These are phyloP conservation scores for Calliphora vicina DNA, from an alignment of 1,140 invertebrate genomes.

Conservation along the genomic window DNA sequence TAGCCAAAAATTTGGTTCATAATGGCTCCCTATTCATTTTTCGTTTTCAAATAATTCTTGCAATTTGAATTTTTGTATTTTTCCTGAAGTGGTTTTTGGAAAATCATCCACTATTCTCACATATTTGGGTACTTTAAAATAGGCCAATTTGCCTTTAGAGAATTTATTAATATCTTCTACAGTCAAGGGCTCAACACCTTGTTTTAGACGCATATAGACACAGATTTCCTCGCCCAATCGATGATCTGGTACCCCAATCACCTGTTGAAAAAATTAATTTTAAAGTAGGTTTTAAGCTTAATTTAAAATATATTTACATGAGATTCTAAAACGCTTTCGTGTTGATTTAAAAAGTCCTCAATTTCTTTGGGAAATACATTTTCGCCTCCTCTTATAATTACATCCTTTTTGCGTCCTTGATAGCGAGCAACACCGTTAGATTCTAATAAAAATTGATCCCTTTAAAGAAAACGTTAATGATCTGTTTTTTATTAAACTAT, in stretches of 20 bases:
- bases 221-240: constrained; percentile 84
- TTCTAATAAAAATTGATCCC: constrained; percentile 80
- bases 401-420: constrained; percentile 86
- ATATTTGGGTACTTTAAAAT: constrained; percentile 85
- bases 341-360: constrained; percentile 80
- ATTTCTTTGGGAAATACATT: constrained; percentile 91
- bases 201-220: constrained; percentile 71
- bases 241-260: constrained; percentile 80
- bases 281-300: not conserved
- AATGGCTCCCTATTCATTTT: not conserved
- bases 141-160: constrained; percentile 79
- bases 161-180: constrained; percentile 71
- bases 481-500: not conserved
- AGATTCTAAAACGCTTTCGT: constrained; percentile 80
- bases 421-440: constrained; percentile 81
- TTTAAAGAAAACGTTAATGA: constrained; percentile 51
- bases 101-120: constrained; percentile 75
- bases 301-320: constrained; percentile 66
- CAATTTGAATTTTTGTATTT: constrained; percentile 80
- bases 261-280: constrained; percentile 40
- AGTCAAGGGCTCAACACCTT: constrained; percentile 62
- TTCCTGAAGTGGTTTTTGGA: constrained; percentile 86
- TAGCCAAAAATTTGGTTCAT: no score
- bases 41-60: not conserved
- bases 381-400: constrained; percentile 92